Percentiles rank a stretch among this genome's conserved stretches.
Conservation (phyloP, 2,113 vertebrate species). For the Charadrius vociferus region DNA sequence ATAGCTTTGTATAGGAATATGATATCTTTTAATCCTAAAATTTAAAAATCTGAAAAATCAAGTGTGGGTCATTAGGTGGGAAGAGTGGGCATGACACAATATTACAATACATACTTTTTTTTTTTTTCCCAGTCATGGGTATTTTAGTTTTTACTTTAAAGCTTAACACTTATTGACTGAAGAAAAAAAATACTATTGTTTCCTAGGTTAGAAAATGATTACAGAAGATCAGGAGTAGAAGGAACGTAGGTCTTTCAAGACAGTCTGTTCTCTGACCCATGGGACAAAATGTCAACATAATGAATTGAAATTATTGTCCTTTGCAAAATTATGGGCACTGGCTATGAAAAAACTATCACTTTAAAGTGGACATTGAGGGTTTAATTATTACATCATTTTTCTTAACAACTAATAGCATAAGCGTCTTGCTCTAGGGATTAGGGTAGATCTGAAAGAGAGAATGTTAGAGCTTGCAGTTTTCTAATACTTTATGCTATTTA, state of each 20-base stretch:
- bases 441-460: neutral
- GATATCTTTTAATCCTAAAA: neutral
- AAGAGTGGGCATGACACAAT: neutral
- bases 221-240: neutral
- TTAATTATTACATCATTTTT: slow-evolving; percentile 9
- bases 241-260: neutral
- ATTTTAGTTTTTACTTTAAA: neutral
- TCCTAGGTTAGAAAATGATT: neutral
- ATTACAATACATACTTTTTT: no score
- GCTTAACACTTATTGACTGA: neutral
- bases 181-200: neutral
- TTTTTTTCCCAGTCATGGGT: neutral
- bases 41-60: neutral
- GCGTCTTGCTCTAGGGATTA: neutral
- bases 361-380: neutral
- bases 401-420: neutral
- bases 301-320: neutral
- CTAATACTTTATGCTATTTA: neutral
- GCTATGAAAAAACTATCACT: neutral
- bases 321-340: neutral
- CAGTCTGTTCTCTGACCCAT: neutral
- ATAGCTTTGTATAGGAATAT: neutral
- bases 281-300: neutral
- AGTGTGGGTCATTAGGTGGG: neutral
- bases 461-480: neutral